A percentile compares a stretch with the other conserved stretches of the same genome.
Conservation (phyloP, 2,797 vertebrate species). For the Macroramphosus scolopax region DNA sequence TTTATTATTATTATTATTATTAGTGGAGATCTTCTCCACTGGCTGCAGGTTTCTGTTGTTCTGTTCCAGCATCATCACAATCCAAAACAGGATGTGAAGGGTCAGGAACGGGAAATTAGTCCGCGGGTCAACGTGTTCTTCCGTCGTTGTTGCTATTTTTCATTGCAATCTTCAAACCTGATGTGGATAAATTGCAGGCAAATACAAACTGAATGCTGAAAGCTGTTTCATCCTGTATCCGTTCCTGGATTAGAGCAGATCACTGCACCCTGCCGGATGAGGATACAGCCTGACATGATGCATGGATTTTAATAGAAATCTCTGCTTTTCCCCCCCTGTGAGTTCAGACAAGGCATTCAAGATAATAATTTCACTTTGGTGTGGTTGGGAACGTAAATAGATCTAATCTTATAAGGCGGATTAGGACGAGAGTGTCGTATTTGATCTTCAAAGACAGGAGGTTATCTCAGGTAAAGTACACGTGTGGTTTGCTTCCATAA, state of each 20-base stretch:
- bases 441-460: slow-evolving; percentile 64
- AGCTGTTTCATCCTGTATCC: slow-evolving; percentile 20
- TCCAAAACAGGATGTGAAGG: not conserved
- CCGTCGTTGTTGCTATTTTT: slow-evolving; percentile 14
- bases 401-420: slow-evolving; percentile 54
- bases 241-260: slow-evolving; percentile 49
- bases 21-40: slow-evolving; percentile 58
- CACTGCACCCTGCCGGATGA: slow-evolving; percentile 30
- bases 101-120: slow-evolving; percentile 13
- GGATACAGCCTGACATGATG: slow-evolving; percentile 35
- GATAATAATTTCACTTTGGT: slow-evolving; percentile 59
- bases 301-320: slow-evolving; percentile 40
- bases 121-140: not conserved
- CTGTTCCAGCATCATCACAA: no score
- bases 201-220: slow-evolving; percentile 24
- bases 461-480: slow-evolving; percentile 54
- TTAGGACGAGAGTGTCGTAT: slow-evolving; percentile 47
- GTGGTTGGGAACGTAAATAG: slow-evolving; percentile 54
- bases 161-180: slow-evolving; percentile 15
- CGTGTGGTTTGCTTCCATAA: slow-evolving; percentile 29
- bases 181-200: slow-evolving; percentile 15
- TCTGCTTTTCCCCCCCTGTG: slow-evolving; percentile 23
- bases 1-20: no score
- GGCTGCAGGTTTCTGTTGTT: slow-evolving; percentile 57
- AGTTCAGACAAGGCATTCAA: slow-evolving; percentile 30